Evolutionary conservation across 1,140 invertebrate genomes (phyloP), one percentile per base, ranked within the genome.

Genomic region (Lepidurus apus): DNA sequence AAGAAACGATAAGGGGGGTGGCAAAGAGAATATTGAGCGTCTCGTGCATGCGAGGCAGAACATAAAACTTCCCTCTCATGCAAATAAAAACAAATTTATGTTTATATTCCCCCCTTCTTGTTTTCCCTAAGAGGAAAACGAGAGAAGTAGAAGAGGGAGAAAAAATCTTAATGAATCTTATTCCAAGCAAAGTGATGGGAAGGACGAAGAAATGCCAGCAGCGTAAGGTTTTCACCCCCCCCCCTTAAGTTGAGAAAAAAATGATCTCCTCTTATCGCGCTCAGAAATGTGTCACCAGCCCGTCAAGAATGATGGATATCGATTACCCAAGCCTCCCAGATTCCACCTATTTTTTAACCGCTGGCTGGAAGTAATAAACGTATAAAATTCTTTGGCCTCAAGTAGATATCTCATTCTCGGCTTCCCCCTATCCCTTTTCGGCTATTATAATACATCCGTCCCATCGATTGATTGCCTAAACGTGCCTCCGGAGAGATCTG

Each of bases 31-130:
- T 65, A 65, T 65, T 65, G 53, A 65, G 53, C 53, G 53, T 65
- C 53, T 65, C 21, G 53, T 65, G 53, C 53, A 65, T 65, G 13
- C 13, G 53, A 65, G 13, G 53, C 53, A 65, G 17, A 65, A 65
- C 53, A 65, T 65, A 65, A 65, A 65, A 65, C 53, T 65, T 65
- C 53, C 53, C 53, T 65, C 21, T 65, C 53, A 65, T 65, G 53
- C 53, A 65, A 65, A 65, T 65, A 65, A 65, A 65, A 65, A 65
- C 53, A 65, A n/a, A 65, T 65, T 65, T 65, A 65, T 21, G 53
- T 65, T 65, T 65, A 13, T 65, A 65, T 65, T 21, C 21, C 53
- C 17, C 21, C 53, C 53, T 34, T 34, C 8, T 65, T 65, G 17
- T 65, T 65, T 65, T 21, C 53, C 53, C 21, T 65, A 65, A 65